Evolutionary conservation across 2,797 vertebrate genomes (phyloP), one percentile per base, ranked within the genome.

Genomic region (Hozukius guyotensis): DNA sequence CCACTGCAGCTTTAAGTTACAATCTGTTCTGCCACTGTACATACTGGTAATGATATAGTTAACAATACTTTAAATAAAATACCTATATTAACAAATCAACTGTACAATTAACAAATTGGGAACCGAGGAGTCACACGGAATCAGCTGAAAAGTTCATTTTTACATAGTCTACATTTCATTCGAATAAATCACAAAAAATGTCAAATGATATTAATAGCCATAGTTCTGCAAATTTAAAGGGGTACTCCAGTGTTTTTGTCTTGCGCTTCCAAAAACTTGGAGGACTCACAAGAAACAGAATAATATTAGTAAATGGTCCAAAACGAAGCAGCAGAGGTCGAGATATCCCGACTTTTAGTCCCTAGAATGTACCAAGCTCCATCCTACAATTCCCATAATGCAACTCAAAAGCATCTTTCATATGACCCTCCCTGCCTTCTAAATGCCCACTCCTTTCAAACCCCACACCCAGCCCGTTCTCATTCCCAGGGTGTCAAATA

Each of bases 401-500:
- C 71, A 61, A 24, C 10, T 42, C 8, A 38, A 8, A 24, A 20
- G 4, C 1, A 6, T 56, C 31, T 68, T 65, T 66, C 1, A 56
- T 22, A 16, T 49, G 11, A 55, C n/a, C 6, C 29, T 69, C 5
- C 3, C 7, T 63, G 3, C 14, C 16, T 61, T n/a, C 31, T 34
- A 10, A 31, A 11, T 36, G n/a, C 1, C 18, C 25, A 22, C 20
- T 2, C 34, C 6, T 66, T 29, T 31, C 4, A n/a, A 52, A 52
- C 16, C 42, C 42, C 42, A 46, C 16, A 46, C 42, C 42, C 42
- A 46, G 42, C 42, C 16, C 16, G 0, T 2, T 46, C 16, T 46
- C 42, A 46, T 0, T 46, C 42, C 42, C 0, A 0, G 0, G 42
- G 16, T 46, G 42, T 46, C 42, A 46, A 46, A 46, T 2, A 46